A percentile compares a stretch with the other conserved stretches of the same genome.
phyloP scores from a whole-genome alignment of 2,797 vertebrate genomes.

The Odontamblyopus lacepedii region DNA sequence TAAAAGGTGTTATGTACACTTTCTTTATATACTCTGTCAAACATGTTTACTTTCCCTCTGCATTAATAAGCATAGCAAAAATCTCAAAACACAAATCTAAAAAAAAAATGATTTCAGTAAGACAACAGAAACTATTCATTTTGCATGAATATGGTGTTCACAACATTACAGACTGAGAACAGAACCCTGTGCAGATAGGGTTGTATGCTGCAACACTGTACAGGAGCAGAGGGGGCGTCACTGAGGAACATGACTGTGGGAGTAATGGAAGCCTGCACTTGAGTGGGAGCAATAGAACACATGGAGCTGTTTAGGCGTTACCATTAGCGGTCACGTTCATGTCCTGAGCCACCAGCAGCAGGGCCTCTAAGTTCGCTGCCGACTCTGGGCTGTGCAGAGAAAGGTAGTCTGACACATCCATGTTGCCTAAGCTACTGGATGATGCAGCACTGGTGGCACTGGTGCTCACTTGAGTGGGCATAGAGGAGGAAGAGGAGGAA shows the following conservation, averaged over 20 bases:
- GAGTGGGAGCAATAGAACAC: conserved; percentile 43
- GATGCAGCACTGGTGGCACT: conserved; percentile 65
- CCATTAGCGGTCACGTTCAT: conserved; percentile 78
- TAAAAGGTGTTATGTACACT: conserved; percentile 54
- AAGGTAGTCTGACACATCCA: conserved; percentile 92
- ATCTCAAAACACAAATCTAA: conserved; percentile 48
- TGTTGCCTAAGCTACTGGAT: conserved; percentile 84
- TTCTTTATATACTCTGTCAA: conserved; percentile 26
- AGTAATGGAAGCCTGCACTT: conserved; percentile 41
- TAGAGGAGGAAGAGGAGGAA: conserved; percentile 31
- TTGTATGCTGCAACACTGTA: conserved; percentile 38
- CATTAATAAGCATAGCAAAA: conserved; percentile 39
- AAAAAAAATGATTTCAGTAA: conserved; percentile 46
- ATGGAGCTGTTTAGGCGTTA: conserved; percentile 76
- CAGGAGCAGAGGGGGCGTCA: conserved; percentile 42
- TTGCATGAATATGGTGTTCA: conserved; percentile 30
- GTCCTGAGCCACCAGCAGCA: conserved; percentile 90
- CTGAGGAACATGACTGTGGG: conserved; percentile 46
- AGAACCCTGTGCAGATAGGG: conserved; percentile 62
- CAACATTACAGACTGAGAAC: conserved; percentile 42
- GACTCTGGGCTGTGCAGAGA: conserved; percentile 89
- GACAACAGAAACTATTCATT: conserved; percentile 40
- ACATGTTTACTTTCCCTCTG: conserved; percentile 50
- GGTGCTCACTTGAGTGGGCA: conserved; percentile 49
- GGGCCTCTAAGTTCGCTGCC: conserved; percentile 84